phyloP scores from a whole-genome alignment of 2,113 vertebrate species.

The Hirundichthys speculiger region DNA sequence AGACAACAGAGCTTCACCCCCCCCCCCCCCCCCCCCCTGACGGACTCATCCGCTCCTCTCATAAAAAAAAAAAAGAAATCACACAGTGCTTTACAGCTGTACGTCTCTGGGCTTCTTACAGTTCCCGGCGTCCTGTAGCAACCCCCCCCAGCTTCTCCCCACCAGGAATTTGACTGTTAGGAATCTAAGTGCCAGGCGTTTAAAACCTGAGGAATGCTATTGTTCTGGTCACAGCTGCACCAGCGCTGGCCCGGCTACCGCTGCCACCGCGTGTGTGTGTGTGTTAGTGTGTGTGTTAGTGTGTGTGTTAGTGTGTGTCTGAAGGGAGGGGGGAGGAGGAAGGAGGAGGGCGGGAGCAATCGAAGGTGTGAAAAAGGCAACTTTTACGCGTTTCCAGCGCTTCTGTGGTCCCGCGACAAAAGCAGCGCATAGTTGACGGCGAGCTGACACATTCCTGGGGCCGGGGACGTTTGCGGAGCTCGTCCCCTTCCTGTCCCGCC shows the following conservation, averaged over 20 bases:
- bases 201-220: slow-evolving; percentile 77
- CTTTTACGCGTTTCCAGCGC: slow-evolving; percentile 64
- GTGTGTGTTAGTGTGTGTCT: neutral
- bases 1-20: slow-evolving; percentile 23
- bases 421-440: slow-evolving; percentile 74
- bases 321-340: neutral
- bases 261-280: slow-evolving; percentile 47
- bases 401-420: slow-evolving; percentile 66
- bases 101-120: slow-evolving; percentile 55
- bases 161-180: slow-evolving; percentile 73
- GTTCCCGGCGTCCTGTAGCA: slow-evolving; percentile 60
- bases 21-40: slow-evolving; percentile 3
- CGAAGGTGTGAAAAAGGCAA: slow-evolving; percentile 71
- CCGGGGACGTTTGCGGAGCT: slow-evolving; percentile 23
- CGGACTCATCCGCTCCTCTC: slow-evolving; percentile 43
- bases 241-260: slow-evolving; percentile 57
- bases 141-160: slow-evolving; percentile 68
- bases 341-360: slow-evolving; percentile 56
- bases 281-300: too few species aligned
- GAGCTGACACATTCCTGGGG: slow-evolving; percentile 77
- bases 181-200: slow-evolving; percentile 78
- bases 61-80: slow-evolving; percentile 58
- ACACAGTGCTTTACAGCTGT: slow-evolving; percentile 66
- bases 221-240: slow-evolving; percentile 79
- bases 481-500: neutral